phyloP scores from a whole-genome alignment of 2,113 vertebrate genomes.

The Calyptommatus sinebrachiatus region DNA sequence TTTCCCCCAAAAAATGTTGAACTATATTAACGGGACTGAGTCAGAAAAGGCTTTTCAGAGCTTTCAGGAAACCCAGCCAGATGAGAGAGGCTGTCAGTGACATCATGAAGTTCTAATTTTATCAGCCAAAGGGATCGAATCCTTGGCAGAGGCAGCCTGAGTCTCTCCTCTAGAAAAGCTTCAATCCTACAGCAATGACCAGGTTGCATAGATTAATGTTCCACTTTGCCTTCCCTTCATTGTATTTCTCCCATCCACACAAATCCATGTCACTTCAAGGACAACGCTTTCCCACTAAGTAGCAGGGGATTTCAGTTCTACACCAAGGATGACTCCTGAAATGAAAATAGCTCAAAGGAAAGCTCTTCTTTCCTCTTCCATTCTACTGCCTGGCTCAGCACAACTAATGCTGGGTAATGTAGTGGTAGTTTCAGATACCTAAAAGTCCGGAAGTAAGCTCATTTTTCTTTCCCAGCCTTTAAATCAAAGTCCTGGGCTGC shows the following conservation, averaged over 20 bases:
- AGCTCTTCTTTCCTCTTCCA: no score
- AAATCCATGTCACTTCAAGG: not conserved
- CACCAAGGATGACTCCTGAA: not conserved
- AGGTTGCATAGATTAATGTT: not conserved
- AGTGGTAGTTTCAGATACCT: not conserved
- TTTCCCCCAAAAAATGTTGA: not conserved
- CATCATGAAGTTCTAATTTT: constrained; percentile 65
- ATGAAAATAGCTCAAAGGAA: not conserved
- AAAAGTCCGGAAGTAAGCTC: not conserved
- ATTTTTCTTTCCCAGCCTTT: not conserved
- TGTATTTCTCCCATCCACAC: not conserved
- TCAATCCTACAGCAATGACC: not conserved
- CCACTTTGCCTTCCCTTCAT: not conserved
- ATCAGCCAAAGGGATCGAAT: constrained; percentile 38
- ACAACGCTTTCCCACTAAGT: accelerated
- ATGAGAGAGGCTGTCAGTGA: constrained; percentile 57
- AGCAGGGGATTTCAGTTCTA: not conserved
- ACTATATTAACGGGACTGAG: constrained; percentile 24
- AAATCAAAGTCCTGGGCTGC: not conserved
- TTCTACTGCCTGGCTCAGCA: not conserved
- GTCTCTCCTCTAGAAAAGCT: constrained; percentile 15
- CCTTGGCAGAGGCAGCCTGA: constrained; percentile 29
- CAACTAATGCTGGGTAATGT: not conserved
- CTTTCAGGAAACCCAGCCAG: constrained; percentile 52
- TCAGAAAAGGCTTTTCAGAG: constrained; percentile 6